Conservation (phyloP, 1,140 invertebrate genomes). For the Calliphora vicina region DNA sequence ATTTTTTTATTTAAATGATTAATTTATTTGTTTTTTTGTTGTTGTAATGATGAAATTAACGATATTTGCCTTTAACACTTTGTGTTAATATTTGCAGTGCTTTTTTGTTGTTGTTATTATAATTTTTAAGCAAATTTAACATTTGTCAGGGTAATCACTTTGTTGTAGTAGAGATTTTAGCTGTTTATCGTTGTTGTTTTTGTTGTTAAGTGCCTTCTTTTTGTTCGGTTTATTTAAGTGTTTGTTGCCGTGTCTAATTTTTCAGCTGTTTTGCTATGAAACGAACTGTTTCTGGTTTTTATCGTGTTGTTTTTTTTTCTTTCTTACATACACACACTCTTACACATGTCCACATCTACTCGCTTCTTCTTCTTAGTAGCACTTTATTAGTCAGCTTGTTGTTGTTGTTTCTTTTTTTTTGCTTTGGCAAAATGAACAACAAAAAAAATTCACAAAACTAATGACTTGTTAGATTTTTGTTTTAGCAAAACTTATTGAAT, state of each 20-base stretch:
- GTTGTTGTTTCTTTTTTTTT: background rate
- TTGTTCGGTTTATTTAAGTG: background rate
- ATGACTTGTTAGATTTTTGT: slow-evolving; percentile 22
- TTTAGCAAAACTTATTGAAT: background rate
- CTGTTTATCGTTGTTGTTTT: background rate
- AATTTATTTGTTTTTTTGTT: background rate
- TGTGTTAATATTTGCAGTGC: background rate
- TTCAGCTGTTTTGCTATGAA: slow-evolving; percentile 21
- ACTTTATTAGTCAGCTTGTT: background rate
- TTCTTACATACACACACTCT: background rate
- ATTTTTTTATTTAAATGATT: too few species aligned
- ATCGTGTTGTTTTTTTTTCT: background rate
- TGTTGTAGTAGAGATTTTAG: background rate
- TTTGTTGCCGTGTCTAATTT: slow-evolving; percentile 7
- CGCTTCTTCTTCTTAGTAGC: background rate
- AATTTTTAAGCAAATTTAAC: slow-evolving; percentile 25
- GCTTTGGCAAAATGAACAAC: background rate
- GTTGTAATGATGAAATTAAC: background rate
- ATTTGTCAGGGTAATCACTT: slow-evolving; percentile 10
- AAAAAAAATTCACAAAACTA: slow-evolving; percentile 11
- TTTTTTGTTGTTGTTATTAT: background rate
- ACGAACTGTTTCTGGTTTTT: background rate
- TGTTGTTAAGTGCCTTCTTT: background rate
- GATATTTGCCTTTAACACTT: slow-evolving; percentile 23
- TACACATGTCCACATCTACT: too few species aligned